Conservation (phyloP, 2,797 vertebrate species). For the Dendrocincla fuliginosa region DNA sequence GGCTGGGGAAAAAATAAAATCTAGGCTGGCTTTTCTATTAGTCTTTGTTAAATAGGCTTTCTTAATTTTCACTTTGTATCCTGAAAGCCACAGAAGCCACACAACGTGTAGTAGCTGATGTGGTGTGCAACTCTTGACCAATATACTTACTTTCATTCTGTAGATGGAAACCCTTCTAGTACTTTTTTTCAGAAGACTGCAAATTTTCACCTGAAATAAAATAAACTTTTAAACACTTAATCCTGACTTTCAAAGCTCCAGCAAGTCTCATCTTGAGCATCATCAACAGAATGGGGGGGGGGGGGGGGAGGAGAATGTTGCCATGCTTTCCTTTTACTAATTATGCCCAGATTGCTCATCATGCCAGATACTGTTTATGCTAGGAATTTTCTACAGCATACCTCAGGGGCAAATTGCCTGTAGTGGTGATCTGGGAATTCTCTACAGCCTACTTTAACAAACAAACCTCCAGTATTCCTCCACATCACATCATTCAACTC, state of each 20-base stretch:
- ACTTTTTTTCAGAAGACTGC: background rate
- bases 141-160: background rate
- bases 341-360: conserved; percentile 67
- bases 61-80: background rate
- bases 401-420: conserved; percentile 57
- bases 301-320: background rate
- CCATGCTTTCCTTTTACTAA: conserved; percentile 44
- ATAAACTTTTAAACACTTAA: background rate
- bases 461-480: conserved; percentile 45
- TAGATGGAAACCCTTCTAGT: background rate
- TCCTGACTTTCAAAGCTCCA: conserved; percentile 9
- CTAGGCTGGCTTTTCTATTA: conserved; percentile 45
- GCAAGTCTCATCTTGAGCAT: background rate
- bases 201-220: conserved; percentile 23
- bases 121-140: background rate
- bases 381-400: conserved; percentile 60
- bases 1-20: conserved; percentile 2
- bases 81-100: conserved; percentile 2
- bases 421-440: conserved; percentile 54
- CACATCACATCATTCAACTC: background rate
- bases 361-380: conserved; percentile 49
- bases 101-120: background rate
- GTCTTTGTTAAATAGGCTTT: conserved; percentile 18
- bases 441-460: conserved; percentile 40
- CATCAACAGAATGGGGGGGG: background rate